These are phyloP conservation scores for Tachuris rubrigastra DNA, from an alignment of 2,113 vertebrate species.

Conservation along the genomic window DNA sequence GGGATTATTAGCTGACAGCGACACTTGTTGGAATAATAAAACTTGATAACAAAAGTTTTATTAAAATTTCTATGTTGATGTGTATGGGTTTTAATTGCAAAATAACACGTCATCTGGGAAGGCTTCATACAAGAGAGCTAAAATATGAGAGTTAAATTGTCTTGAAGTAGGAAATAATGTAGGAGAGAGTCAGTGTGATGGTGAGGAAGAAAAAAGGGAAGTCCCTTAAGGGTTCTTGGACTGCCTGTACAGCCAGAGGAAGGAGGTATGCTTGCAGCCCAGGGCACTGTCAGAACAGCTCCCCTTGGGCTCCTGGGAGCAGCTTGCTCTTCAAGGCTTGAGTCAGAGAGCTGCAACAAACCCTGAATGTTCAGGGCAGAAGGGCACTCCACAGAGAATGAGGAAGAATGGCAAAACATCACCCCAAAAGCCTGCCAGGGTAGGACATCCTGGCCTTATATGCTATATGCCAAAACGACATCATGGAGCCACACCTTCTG, in stretches of 20 bases:
- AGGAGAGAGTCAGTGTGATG: neutral
- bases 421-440: neutral
- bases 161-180: neutral
- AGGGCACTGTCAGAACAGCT: neutral
- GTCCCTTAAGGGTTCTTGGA: neutral
- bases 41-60: constrained; percentile 57
- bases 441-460: neutral
- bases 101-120: neutral
- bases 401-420: neutral
- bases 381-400: neutral
- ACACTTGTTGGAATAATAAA: constrained; percentile 66
- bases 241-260: neutral
- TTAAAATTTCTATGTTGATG: neutral
- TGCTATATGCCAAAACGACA: neutral
- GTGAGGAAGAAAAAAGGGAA: neutral
- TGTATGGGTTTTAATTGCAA: neutral
- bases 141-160: neutral
- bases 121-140: neutral
- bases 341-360: neutral
- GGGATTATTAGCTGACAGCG: constrained; percentile 60
- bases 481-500: neutral
- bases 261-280: neutral
- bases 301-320: neutral
- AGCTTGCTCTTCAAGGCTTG: neutral
- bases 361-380: neutral